Evolutionary conservation across 2,888 invertebrate species (phyloP).

Genomic region (Habrosyne pyritoides): DNA sequence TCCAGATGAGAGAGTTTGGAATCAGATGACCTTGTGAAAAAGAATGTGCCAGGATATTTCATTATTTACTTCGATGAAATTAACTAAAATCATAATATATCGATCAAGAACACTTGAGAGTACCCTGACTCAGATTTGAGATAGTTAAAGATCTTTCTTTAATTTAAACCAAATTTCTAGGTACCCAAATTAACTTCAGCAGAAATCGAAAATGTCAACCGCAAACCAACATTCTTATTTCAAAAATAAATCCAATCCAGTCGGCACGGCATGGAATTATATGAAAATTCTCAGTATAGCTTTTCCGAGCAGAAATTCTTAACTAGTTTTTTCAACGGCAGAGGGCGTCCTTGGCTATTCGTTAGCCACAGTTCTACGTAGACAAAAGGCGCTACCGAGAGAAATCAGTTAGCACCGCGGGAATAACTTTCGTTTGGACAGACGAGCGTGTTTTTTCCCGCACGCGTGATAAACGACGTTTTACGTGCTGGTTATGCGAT

Average conservation of each 20-base stretch:
- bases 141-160: too few species aligned
- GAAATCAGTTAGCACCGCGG: background rate
- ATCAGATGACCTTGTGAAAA: too few species aligned
- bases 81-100: too few species aligned
- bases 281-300: too few species aligned
- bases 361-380: background rate
- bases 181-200: too few species aligned
- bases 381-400: background rate
- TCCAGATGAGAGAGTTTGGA: too few species aligned
- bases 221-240: conserved; percentile 4
- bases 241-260: background rate
- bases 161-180: too few species aligned
- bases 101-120: too few species aligned
- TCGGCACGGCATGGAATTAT: background rate
- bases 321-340: background rate
- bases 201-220: background rate
- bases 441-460: background rate
- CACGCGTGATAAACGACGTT: background rate
- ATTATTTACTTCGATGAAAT: too few species aligned
- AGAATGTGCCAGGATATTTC: too few species aligned
- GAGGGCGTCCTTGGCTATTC: background rate
- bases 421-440: background rate
- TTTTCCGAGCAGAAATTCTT: background rate
- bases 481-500: background rate
- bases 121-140: too few species aligned